Base-by-base conservation (phyloP, 2,113 vertebrate genomes). In the Lepidothrix coronata region DNA sequence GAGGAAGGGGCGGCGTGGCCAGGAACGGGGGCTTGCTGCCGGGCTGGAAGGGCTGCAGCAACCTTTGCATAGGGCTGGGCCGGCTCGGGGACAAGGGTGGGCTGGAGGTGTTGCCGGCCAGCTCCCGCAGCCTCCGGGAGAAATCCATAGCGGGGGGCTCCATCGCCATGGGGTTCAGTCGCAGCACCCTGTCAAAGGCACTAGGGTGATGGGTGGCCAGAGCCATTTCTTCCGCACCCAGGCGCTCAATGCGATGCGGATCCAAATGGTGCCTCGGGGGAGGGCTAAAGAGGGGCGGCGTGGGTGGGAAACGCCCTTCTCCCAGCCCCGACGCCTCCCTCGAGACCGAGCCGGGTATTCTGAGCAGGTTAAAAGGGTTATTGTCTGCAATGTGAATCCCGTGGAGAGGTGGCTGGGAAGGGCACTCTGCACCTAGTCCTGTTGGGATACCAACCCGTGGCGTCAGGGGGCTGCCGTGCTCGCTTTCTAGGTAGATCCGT, bases 131-230 rank as follows among this genome's bases (percentile, higher is more conserved):
- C 98, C 99, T 98, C 98, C 99, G 98, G 96, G 99, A 99, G 98
- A 99, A 99, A 99, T 99, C 99, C 99, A 99, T 99, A 97, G 99
- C 98, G 22, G 99, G 99, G 74, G 99, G 99, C 97, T 99, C 99
- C 98, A 99, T 99, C 97, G 99, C 98, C 98, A 99, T 98, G 97
- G 99, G 99, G 98, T 99, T 99, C 98, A 99, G 99, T 98, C 99
- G 99, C 98, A 99, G 98, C 98, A 99, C 99, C 99, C 99, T 99
- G 98, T 99, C 99, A 98, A 99, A 99, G 99, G 99, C 99, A 99
- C 99, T 99, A 98, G 99, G 99, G 98, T 99, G 99, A 98, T 99
- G 99, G 98, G 99, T 99, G 98, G 99, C 99, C 98, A 99, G 98
- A 97, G 99, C 99, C 99, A 99, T 98, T 98, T 99, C 99, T 98